Percentiles rank a stretch among this genome's conserved stretches.
Evolutionary conservation across 2,888 invertebrate species (phyloP).

Genomic region (Myathropa florea): DNA sequence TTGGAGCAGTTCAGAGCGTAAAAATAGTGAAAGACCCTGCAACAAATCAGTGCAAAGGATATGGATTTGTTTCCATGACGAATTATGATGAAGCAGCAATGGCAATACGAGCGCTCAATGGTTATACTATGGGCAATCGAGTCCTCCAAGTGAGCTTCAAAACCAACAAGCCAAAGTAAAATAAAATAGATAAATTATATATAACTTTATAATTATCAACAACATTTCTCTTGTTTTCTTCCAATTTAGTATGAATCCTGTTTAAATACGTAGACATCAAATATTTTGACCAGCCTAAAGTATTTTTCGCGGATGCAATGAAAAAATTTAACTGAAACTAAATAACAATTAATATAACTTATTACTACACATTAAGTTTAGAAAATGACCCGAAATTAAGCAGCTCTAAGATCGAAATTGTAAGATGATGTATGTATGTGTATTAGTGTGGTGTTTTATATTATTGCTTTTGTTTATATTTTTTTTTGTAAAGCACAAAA

Average conservation of each 20-base stretch:
- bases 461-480: not conserved
- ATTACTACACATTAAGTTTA: slow-evolving; percentile 49
- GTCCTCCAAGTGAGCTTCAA: slow-evolving; percentile 99
- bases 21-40: slow-evolving; percentile 97
- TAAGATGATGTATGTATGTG: slow-evolving; percentile 13
- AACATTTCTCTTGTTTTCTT: slow-evolving; percentile 33
- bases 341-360: slow-evolving; percentile 31
- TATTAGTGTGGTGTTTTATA: not conserved
- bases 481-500: not conserved
- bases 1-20: slow-evolving; percentile 88
- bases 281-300: slow-evolving; percentile 50
- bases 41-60: slow-evolving; percentile 98
- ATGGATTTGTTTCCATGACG: slow-evolving; percentile 99
- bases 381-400: slow-evolving; percentile 41
- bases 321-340: slow-evolving; percentile 33
- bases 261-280: slow-evolving; percentile 52
- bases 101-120: slow-evolving; percentile 97
- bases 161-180: slow-evolving; percentile 89
- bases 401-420: slow-evolving; percentile 28
- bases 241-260: slow-evolving; percentile 62
- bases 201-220: not conserved
- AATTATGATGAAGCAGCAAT: slow-evolving; percentile 98
- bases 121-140: slow-evolving; percentile 96
- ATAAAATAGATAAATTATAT: not conserved
- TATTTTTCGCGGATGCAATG: slow-evolving; percentile 59